phyloP scores from a whole-genome alignment of 2,797 vertebrate genomes.

The Crocidura indochinensis region DNA sequence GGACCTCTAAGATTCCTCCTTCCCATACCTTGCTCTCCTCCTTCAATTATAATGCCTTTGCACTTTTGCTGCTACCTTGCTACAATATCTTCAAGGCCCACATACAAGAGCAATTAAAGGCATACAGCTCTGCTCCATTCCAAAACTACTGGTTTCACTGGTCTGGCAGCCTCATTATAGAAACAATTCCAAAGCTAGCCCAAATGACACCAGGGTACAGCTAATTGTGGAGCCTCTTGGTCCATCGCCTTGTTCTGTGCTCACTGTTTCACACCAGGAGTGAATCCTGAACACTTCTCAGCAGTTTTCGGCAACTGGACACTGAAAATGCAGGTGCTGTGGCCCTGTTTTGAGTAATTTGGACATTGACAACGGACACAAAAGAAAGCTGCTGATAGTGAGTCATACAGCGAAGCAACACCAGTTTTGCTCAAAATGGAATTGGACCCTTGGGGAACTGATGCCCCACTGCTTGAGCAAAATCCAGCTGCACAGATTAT shows the following conservation, averaged over 20 bases:
- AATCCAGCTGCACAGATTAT: not conserved
- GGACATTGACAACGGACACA: not conserved
- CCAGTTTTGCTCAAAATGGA: not conserved
- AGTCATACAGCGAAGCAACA: not conserved
- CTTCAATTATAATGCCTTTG: too few relatives aligned
- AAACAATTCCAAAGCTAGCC: too few relatives aligned
- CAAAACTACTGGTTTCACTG: not conserved
- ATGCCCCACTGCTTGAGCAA: not conserved
- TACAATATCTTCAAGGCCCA: too few relatives aligned
- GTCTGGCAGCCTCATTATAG: not conserved
- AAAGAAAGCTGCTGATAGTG: not conserved
- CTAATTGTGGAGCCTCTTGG: not conserved
- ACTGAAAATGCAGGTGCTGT: too few relatives aligned
- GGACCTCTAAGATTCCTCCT: too few relatives aligned
- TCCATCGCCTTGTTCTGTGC: not conserved
- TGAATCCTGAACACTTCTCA: rapidly evolving
- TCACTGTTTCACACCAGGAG: not conserved
- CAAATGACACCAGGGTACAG: not conserved
- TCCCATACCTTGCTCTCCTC: too few relatives aligned
- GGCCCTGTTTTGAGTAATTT: not conserved
- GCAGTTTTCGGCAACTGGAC: not conserved
- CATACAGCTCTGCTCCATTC: too few relatives aligned
- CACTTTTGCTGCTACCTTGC: too few relatives aligned
- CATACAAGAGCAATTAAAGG: not conserved
- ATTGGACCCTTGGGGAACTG: not conserved